These are phyloP conservation scores for Thysanoteuthis rhombus DNA, from an alignment of 2,888 invertebrate species.

Conservation along the genomic window DNA sequence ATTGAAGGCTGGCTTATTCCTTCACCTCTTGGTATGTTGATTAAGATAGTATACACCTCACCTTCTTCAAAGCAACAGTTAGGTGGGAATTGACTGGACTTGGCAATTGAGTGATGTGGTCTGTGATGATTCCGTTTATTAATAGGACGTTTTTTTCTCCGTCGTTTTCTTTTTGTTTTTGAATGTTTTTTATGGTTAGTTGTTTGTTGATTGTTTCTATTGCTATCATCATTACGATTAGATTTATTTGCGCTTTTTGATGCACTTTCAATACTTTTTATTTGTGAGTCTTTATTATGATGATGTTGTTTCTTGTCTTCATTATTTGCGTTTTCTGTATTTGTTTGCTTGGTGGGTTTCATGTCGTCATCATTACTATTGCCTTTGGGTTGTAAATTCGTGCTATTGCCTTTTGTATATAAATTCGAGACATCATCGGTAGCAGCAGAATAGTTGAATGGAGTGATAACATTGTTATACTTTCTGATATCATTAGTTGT, in stretches of 20 bases:
- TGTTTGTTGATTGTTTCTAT: background rate
- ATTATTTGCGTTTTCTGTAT: background rate
- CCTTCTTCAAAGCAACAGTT: conserved; percentile 38
- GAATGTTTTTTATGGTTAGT: conserved; percentile 18
- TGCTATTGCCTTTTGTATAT: background rate
- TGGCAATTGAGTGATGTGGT: too few relatives aligned
- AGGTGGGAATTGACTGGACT: conserved; percentile 1
- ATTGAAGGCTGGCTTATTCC: conserved; percentile 49
- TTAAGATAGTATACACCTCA: conserved; percentile 90
- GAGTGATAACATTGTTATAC: background rate
- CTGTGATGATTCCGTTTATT: conserved; percentile 42
- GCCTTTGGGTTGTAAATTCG: background rate
- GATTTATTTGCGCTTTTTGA: background rate
- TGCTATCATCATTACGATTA: background rate
- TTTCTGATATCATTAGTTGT: background rate
- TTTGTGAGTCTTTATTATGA: background rate
- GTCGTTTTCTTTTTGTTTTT: conserved; percentile 39
- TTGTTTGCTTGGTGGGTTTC: background rate
- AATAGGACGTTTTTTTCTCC: conserved; percentile 45
- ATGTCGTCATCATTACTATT: background rate
- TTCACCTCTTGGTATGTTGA: conserved; percentile 73
- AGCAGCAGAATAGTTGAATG: background rate
- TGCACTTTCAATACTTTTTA: background rate
- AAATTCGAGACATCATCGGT: background rate
- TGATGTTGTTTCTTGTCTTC: background rate